Conservation (phyloP, 1,140 invertebrate genomes). For the Onthophagus taurus region DNA sequence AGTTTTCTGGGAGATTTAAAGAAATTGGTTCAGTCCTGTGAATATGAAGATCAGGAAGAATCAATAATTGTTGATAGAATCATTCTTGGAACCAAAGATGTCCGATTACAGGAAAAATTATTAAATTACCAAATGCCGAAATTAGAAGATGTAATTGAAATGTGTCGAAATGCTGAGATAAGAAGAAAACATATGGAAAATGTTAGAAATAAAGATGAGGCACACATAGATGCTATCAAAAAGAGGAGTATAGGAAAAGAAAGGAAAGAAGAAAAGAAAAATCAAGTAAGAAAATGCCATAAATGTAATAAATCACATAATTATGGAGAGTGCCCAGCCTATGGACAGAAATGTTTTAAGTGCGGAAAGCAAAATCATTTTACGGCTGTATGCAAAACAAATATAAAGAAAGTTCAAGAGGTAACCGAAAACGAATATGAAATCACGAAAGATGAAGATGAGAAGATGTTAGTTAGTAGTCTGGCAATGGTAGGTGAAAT, state of each 20-base stretch:
- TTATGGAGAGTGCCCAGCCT: constrained; percentile 6
- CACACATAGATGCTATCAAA: not conserved
- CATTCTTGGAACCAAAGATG: constrained; percentile 27
- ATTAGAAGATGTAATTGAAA: constrained; percentile 24
- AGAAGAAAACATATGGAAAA: constrained; percentile 7
- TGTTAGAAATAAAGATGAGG: constrained; percentile 5
- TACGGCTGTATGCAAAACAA: constrained; percentile 2
- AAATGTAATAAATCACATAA: constrained; percentile 12
- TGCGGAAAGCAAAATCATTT: constrained; percentile 13
- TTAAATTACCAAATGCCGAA: constrained; percentile 26
- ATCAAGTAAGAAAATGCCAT: constrained; percentile 1
- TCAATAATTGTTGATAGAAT: constrained; percentile 29
- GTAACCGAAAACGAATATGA: not conserved
- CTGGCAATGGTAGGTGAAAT: constrained; percentile 5
- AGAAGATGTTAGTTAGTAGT: constrained; percentile 1
- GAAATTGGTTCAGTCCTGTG: constrained; percentile 22
- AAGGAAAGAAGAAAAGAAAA: constrained; percentile 1
- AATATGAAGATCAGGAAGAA: constrained; percentile 23
- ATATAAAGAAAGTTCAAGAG: constrained; percentile 5
- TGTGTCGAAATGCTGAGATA: constrained; percentile 13
- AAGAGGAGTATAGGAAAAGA: not conserved
- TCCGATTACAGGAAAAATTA: constrained; percentile 26
- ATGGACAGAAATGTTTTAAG: constrained; percentile 8
- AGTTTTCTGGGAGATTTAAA: constrained; percentile 24
- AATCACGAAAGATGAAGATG: constrained; percentile 1